phyloP scores from a whole-genome alignment of 2,113 vertebrate genomes.

The Nyctibius bracteatus region DNA sequence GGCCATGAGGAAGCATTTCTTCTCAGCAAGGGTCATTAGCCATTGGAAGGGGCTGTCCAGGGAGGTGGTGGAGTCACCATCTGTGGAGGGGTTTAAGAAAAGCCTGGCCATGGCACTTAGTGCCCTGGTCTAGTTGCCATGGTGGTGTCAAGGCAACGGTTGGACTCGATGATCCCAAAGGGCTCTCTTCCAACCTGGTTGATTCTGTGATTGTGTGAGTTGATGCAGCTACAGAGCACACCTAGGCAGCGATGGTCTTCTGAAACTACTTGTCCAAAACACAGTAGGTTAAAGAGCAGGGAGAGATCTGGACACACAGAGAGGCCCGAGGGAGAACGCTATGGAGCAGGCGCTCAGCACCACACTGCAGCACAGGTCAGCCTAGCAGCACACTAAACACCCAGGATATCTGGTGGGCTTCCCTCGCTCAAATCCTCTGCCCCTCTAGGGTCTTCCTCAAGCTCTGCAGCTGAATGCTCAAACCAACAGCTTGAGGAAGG shows the following conservation, averaged over 20 bases:
- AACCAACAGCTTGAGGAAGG: not conserved
- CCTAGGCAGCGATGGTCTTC: not conserved
- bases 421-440: not conserved
- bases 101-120: no score
- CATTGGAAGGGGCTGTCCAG: no score
- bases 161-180: no score
- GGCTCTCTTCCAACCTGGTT: no score
- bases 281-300: not conserved
- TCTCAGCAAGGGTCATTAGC: no score
- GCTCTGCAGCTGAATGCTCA: not conserved
- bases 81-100: no score
- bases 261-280: not conserved
- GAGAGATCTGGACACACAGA: rapidly evolving
- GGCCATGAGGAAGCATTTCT: no score
- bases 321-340: not conserved
- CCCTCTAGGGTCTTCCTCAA: not conserved
- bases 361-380: not conserved
- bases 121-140: no score
- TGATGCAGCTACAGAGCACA: not conserved
- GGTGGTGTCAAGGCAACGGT: no score
- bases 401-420: not conserved
- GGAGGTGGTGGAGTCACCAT: no score
- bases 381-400: not conserved
- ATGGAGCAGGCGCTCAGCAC: not conserved
- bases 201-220: no score